These are phyloP conservation scores for Motacilla alba DNA, from an alignment of 2,113 vertebrate species.

Conservation along the genomic window DNA sequence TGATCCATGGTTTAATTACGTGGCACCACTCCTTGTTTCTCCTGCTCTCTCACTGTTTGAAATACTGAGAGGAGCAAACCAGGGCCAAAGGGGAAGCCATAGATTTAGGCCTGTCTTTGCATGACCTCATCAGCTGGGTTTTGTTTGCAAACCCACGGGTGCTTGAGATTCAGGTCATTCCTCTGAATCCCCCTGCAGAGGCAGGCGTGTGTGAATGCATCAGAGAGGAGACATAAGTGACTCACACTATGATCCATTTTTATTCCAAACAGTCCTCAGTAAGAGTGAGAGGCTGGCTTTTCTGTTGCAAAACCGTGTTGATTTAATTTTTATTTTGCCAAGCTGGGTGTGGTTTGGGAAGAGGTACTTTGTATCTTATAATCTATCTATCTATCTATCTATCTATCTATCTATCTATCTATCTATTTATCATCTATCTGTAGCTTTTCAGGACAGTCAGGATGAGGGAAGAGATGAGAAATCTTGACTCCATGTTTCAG, in stretches of 20 bases:
- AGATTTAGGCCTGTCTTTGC: constrained; percentile 3
- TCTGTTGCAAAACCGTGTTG: not conserved
- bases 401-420: not conserved
- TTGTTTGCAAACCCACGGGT: constrained; percentile 43
- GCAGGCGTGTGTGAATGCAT: constrained; percentile 47
- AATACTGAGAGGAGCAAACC: not conserved
- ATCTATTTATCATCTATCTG: too few relatives aligned
- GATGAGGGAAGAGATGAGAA: too few relatives aligned
- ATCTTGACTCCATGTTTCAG: too few relatives aligned
- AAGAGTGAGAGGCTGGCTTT: constrained; percentile 25
- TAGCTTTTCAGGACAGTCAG: too few relatives aligned
- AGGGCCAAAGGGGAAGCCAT: not conserved
- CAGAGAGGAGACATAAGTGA: constrained; percentile 53
- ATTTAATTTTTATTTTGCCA: not conserved
- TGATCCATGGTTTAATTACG: not conserved
- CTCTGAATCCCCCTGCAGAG: constrained; percentile 28
- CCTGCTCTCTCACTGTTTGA: not conserved
- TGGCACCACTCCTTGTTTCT: not conserved
- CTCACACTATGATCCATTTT: constrained; percentile 53
- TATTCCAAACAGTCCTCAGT: constrained; percentile 1
- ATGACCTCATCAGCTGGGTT: not conserved
- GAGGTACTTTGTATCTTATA: not conserved
- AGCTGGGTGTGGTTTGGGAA: not conserved
- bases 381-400: not conserved
- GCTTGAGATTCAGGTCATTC: constrained; percentile 63